These are phyloP conservation scores for Cololabis saira DNA, from an alignment of 2,113 vertebrate species.

Conservation along the genomic window DNA sequence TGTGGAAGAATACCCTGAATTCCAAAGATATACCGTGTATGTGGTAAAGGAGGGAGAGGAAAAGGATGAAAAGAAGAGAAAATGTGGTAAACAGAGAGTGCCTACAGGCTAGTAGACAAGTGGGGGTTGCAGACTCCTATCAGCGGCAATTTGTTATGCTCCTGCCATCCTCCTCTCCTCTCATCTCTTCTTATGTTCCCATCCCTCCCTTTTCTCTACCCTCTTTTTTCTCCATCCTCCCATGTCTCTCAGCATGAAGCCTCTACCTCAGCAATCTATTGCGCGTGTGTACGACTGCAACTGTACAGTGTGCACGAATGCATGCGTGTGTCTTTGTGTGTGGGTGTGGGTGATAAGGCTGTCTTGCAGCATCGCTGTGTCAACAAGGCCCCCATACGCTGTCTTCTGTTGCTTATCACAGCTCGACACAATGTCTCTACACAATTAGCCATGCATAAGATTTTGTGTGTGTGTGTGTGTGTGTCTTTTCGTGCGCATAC, in stretches of 20 bases:
- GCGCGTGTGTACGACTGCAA: conserved; percentile 7
- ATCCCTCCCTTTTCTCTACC: conserved; percentile 47
- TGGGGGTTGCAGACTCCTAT: conserved; percentile 72
- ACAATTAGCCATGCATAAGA: conserved; percentile 76
- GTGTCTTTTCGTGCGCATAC: conserved; percentile 12
- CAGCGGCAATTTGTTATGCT: conserved; percentile 75
- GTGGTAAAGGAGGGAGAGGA: conserved; percentile 16
- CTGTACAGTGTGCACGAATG: not conserved
- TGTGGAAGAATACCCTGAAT: conserved; percentile 20
- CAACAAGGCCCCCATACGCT: conserved; percentile 70
- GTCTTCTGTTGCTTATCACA: conserved; percentile 76
- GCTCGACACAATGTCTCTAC: conserved; percentile 76
- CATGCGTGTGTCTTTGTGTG: conserved; percentile 49
- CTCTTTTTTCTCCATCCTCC: conserved; percentile 45
- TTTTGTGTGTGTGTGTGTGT: conserved; percentile 16
- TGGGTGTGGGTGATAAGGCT: conserved; percentile 73
- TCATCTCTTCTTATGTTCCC: conserved; percentile 65
- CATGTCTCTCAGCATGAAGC: conserved; percentile 62
- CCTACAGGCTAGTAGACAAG: conserved; percentile 65
- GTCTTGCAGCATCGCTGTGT: conserved; percentile 77
- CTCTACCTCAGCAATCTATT: conserved; percentile 68
- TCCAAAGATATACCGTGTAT: conserved; percentile 13
- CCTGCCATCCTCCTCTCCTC: conserved; percentile 61
- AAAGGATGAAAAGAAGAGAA: conserved; percentile 31
- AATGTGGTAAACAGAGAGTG: conserved; percentile 68